Evolutionary conservation across 2,113 vertebrate species (phyloP).

Genomic region (Hipposideros armiger): DNA sequence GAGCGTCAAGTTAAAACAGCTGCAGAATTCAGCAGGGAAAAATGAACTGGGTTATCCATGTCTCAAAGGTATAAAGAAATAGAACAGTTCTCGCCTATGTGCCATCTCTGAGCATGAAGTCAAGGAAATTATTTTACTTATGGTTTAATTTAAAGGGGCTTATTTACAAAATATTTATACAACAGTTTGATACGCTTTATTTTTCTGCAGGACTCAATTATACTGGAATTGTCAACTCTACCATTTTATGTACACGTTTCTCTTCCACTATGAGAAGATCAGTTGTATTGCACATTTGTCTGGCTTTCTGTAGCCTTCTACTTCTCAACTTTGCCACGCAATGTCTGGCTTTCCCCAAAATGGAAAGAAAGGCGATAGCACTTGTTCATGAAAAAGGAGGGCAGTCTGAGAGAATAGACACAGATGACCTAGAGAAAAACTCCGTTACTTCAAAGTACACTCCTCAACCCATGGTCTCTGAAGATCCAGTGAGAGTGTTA

Average conservation of each 20-base stretch:
- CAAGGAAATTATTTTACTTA: conserved; percentile 64
- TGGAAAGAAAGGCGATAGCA: conserved; percentile 52
- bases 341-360: conserved; percentile 78
- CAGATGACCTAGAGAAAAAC: conserved; percentile 51
- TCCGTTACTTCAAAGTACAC: conserved; percentile 57
- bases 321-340: conserved; percentile 73
- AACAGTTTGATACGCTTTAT: conserved; percentile 66
- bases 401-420: conserved; percentile 37
- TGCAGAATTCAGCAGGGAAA: conserved; percentile 73
- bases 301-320: conserved; percentile 85
- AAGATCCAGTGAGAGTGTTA: conserved; percentile 63
- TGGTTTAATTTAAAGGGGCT: conserved; percentile 19
- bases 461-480: background rate
- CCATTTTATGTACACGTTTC: conserved; percentile 42
- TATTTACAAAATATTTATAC: background rate
- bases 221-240: conserved; percentile 57
- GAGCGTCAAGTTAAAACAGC: conserved; percentile 67
- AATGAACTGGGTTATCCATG: conserved; percentile 75
- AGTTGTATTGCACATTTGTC: conserved; percentile 47
- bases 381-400: conserved; percentile 49
- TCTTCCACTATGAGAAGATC: conserved; percentile 85
- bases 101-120: conserved; percentile 20
- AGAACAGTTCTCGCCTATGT: conserved; percentile 25
- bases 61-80: conserved; percentile 74
- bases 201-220: conserved; percentile 80